phyloP scores from a whole-genome alignment of 2,797 vertebrate genomes.

The Helostoma temminkii region DNA sequence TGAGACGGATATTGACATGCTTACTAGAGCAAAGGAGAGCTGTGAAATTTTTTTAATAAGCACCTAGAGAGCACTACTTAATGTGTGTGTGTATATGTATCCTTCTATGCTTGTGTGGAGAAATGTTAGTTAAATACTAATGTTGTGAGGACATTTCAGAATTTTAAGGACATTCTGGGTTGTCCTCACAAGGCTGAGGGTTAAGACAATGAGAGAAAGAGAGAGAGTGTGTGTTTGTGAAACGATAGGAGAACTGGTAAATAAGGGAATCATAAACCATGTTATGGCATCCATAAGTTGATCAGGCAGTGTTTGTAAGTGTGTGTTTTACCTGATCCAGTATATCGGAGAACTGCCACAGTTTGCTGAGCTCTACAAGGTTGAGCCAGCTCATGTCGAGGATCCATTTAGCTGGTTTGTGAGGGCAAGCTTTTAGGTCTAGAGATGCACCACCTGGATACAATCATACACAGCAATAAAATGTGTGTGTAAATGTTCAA shows the following conservation, averaged over 20 bases:
- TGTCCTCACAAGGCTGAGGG: not conserved
- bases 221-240: too few relatives aligned
- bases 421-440: constrained; percentile 93
- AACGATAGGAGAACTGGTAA: too few relatives aligned
- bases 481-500: not conserved
- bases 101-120: not conserved
- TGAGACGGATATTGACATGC: constrained; percentile 73
- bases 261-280: constrained; percentile 15
- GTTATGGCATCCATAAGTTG: constrained; percentile 3
- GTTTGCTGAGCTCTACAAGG: constrained; percentile 94
- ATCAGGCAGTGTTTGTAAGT: not conserved
- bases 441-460: constrained; percentile 92
- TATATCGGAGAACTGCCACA: constrained; percentile 93
- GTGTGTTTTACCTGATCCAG: constrained; percentile 86
- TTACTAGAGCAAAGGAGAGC: constrained; percentile 63
- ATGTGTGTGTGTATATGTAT: not conserved
- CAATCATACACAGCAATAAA: not conserved
- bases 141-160: not conserved
- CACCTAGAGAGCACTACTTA: constrained; percentile 47
- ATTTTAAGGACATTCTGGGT: too few relatives aligned
- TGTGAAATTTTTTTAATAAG: constrained; percentile 72
- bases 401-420: constrained; percentile 96
- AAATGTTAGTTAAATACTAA: not conserved
- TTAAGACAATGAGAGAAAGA: too few relatives aligned
- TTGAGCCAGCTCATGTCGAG: constrained; percentile 98